Evolutionary conservation across 2,797 vertebrate genomes (phyloP).

Genomic region (Micrastur ruficollis): DNA sequence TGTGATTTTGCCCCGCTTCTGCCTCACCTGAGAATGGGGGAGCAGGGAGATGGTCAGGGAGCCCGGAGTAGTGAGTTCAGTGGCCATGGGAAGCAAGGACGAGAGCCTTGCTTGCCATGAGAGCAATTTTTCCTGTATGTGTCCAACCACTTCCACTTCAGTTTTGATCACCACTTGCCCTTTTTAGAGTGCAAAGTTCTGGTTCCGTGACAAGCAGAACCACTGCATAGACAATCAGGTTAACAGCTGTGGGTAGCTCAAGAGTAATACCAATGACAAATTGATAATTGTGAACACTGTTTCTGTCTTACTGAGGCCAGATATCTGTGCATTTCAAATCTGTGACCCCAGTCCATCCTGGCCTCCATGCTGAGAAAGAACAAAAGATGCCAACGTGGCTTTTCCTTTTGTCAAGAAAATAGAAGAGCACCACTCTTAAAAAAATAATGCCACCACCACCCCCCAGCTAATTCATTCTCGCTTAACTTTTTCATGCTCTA

Average conservation of each 20-base stretch:
- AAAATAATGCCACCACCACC: not conserved
- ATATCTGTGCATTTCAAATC: not conserved
- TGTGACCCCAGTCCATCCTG: not conserved
- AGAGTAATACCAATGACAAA: not conserved
- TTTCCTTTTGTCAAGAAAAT: slow-evolving; percentile 11
- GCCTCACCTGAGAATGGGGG: not conserved
- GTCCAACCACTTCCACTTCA: not conserved
- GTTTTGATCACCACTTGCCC: not conserved
- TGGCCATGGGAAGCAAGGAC: not conserved
- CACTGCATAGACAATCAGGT: not conserved
- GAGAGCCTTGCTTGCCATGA: not conserved
- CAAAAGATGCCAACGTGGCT: not conserved
- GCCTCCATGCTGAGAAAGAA: not conserved
- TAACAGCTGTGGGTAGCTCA: not conserved
- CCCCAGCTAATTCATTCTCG: slow-evolving; percentile 11
- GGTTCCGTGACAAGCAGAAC: not conserved
- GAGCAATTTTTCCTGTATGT: not conserved
- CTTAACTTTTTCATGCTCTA: slow-evolving; percentile 61
- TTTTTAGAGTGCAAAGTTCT: not conserved
- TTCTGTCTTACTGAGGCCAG: not conserved
- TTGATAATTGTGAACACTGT: not conserved
- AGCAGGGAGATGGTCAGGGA: not conserved
- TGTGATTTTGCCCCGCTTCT: not conserved
- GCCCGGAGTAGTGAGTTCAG: not conserved
- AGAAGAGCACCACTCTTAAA: slow-evolving; percentile 20